Base-by-base conservation (phyloP, 1,140 invertebrate species). In the Zaprionus gabonicus region DNA sequence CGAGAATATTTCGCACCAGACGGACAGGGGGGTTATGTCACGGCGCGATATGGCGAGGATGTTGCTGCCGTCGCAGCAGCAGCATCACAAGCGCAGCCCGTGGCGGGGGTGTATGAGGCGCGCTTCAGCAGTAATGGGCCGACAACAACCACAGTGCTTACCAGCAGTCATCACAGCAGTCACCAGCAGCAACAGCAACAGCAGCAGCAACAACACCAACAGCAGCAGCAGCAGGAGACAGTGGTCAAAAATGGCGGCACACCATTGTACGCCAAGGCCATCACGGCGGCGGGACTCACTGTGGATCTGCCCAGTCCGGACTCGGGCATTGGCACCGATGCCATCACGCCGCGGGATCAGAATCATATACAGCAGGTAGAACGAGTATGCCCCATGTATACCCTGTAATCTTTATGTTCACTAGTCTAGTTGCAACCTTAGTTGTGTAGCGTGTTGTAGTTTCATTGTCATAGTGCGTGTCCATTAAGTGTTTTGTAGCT, bases 231-330 rank as follows among this genome's bases (percentile, higher is more conserved):
- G 27, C 68, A 70, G 27, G 41, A 46, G n/a, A 46, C 81, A 83
- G 3, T 82, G 83, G 77, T 49, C 56, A 84, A 90, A 36, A 76
- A 78, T 31, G 80, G 77, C 25, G 77, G 85, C 41, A 92, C 91
- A 28, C 91, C 92, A 2, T 68, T 93, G 15, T 93, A 93, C 58
- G 81, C 92, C 59, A 93, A 93, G 80, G 76, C 92, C 56, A 82
- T 93, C 13, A 93, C 80, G 77, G 95, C 95, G 38, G 96, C 96
- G 81, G 97, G 96, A 4, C 95, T 98, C 46, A 97, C 97, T 5
- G 97, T 98, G 78, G 97, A 98, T 93, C 94, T 98, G 78, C 97
- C 97, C 1, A 98, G 97, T 69, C 97, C 97, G 2, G 97, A 98
- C 93, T 97, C 96, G 80, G 97, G 97, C 20, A 98, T 98, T 82